Conservation (phyloP, 2,888 invertebrate species). For the Xylophagus ater region DNA sequence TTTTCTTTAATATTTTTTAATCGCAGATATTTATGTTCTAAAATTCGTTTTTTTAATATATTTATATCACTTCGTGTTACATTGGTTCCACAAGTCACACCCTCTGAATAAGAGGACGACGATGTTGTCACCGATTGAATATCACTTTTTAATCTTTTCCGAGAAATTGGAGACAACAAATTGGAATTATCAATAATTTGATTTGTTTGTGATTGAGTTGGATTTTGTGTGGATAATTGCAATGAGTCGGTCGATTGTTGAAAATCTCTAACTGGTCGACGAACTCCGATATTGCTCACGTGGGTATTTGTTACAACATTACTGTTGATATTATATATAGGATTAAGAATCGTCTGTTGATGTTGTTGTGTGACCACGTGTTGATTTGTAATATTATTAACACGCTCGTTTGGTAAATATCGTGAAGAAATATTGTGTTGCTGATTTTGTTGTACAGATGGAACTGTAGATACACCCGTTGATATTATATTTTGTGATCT, state of each 20-base stretch:
- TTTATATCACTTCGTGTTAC: slow-evolving; percentile 36
- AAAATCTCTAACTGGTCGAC: not conserved
- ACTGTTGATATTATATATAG: slow-evolving; percentile 1
- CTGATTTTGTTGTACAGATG: slow-evolving; percentile 21
- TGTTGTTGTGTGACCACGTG: slow-evolving; percentile 18
- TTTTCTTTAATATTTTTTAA: slow-evolving; percentile 59
- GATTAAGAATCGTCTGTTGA: no score
- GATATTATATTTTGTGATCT: slow-evolving; percentile 12
- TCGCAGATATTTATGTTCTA: slow-evolving; percentile 58
- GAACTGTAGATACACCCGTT: slow-evolving; percentile 25
- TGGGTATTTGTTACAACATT: not conserved
- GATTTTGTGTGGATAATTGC: no score
- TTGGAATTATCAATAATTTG: slow-evolving; percentile 13
- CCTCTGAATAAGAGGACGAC: slow-evolving; percentile 3
- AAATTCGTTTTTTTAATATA: slow-evolving; percentile 52
- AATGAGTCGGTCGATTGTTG: not conserved
- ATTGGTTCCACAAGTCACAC: slow-evolving; percentile 13
- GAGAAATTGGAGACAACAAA: slow-evolving; percentile 19
- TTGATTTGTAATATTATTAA: slow-evolving; percentile 14
- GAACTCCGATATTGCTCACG: not conserved
- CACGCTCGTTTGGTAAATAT: slow-evolving; percentile 13
- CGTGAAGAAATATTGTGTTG: slow-evolving; percentile 21
- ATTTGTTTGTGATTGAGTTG: no score
- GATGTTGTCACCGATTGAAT: slow-evolving; percentile 4
- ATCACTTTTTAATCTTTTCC: slow-evolving; percentile 18